Evolutionary conservation across 1,140 invertebrate genomes (phyloP).

Genomic region (Drosophila ohnishii): DNA sequence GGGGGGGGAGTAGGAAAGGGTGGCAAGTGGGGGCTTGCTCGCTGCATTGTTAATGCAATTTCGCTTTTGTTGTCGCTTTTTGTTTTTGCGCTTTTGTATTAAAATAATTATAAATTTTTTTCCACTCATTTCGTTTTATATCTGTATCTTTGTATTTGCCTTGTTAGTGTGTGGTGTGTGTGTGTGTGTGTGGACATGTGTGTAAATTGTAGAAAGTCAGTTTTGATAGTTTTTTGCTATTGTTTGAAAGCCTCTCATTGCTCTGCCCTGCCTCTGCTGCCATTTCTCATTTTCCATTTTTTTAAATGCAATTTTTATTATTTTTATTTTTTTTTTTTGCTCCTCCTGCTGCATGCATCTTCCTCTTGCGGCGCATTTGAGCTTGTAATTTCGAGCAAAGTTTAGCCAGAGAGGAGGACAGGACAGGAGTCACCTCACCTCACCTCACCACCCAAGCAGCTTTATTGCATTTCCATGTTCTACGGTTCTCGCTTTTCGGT

Average conservation of each 20-base stretch:
- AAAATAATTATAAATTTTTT: constrained; percentile 81
- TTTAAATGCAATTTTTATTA: constrained; percentile 22
- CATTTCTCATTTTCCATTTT: constrained; percentile 42
- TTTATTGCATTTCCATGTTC: constrained; percentile 62
- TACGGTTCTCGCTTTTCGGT: constrained; percentile 22
- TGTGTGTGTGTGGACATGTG: constrained; percentile 36
- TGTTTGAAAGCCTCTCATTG: constrained; percentile 48
- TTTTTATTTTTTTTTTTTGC: constrained; percentile 3
- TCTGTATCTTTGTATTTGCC: constrained; percentile 37
- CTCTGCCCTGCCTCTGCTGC: constrained; percentile 4
- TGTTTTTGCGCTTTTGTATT: constrained; percentile 72
- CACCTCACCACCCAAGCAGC: not conserved
- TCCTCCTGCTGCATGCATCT: constrained; percentile 3
- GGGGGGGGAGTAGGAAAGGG: not conserved
- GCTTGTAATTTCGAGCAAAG: constrained; percentile 66
- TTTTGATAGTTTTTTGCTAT: constrained; percentile 76
- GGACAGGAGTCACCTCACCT: not conserved
- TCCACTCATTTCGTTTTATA: constrained; percentile 61
- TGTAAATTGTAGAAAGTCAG: constrained; percentile 77
- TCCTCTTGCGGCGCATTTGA: constrained; percentile 47
- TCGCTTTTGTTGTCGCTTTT: constrained; percentile 66
- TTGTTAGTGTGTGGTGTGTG: constrained; percentile 27
- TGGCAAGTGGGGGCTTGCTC: not conserved
- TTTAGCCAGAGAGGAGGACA: constrained; percentile 47
- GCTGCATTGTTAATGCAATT: constrained; percentile 80